Evolutionary conservation across 2,888 invertebrate species (phyloP).

Genomic region (Leucoptera coffeella): DNA sequence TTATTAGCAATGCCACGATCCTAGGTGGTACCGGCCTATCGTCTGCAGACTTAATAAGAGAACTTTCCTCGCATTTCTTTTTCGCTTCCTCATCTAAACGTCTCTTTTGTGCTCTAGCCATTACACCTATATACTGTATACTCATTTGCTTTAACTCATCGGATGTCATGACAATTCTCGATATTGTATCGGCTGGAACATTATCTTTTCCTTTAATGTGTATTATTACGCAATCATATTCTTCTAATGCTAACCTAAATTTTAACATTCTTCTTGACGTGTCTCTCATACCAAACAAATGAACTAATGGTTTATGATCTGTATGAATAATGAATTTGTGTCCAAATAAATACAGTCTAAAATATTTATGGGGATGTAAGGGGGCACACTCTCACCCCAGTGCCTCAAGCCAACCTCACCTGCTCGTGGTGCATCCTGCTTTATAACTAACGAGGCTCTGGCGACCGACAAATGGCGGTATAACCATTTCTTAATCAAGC

Average conservation of each 20-base stretch:
- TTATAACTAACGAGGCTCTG: too few species aligned
- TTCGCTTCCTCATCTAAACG: conserved; percentile 1
- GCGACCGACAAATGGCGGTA: too few species aligned
- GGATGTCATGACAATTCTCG: conserved; percentile 4
- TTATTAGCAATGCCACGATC: conserved; percentile 7
- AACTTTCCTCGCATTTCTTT: neutral
- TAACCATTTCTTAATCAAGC: too few species aligned
- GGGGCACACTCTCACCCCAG: too few species aligned
- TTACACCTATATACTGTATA: conserved; percentile 4
- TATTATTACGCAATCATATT: neutral
- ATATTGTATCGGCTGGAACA: neutral
- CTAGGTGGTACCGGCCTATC: conserved; percentile 8
- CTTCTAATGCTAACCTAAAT: too few species aligned
- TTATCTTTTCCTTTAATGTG: neutral
- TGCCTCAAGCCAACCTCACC: too few species aligned
- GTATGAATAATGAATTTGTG: neutral
- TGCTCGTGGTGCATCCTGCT: too few species aligned
- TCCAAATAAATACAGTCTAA: neutral
- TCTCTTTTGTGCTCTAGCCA: conserved; percentile 7
- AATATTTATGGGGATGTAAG: too few species aligned
- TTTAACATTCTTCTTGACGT: too few species aligned
- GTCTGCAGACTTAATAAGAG: neutral
- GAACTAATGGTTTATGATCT: neutral
- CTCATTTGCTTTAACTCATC: conserved; percentile 7
- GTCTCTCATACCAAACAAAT: neutral